Evolutionary conservation across 2,888 invertebrate genomes (phyloP), one percentile per base, ranked within the genome.

Genomic region (Drosophila birchii): DNA sequence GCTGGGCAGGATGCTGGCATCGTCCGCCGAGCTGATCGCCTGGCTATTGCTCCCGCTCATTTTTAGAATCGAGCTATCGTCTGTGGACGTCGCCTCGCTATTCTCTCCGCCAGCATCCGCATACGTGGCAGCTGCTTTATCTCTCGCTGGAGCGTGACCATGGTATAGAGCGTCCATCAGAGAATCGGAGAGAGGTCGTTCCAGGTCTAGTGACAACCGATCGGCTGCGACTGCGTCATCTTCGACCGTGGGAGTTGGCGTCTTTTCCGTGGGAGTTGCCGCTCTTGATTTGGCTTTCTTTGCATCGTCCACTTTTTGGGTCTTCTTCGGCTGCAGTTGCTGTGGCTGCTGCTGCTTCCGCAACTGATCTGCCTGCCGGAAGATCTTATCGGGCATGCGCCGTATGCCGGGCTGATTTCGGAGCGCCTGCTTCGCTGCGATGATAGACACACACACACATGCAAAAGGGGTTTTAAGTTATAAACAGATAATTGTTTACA

Each of bases 351-450:
- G 68, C 47, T 85, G 79, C 59, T 83, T 82, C 61, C 89, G 78
- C 47, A 86, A 51, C 56, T 85, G 88, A 77, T 86, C 86, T 4
- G 82, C 78, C 59, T 86, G 85, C 18, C 76, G 77, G 41, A 63
- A 75, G 38, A 75, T 72, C 70, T 89, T 90, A 57, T 90, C 91
- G 44, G 90, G 90, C 90, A 90, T 87, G 49, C 91, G 89, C 61
- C 88, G 81, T 26, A 92, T 91, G 64, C 92, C 92, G 81, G 90
- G 91, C 62, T 86, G 90, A 47, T 78, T 93, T 89, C 91, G 93
- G 77, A 91, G 91, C 75, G 90, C 76, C 81, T 91, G 91, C 89
- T 93, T 93, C 56, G 90, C 91, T 91, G 74, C 26, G 72, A 75
- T 67, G 32, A 57, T 45, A 51, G 16, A 32, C 55, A 63, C 55